Conservation (phyloP, 2,113 vertebrate species). For the Taurulus bubalis region DNA sequence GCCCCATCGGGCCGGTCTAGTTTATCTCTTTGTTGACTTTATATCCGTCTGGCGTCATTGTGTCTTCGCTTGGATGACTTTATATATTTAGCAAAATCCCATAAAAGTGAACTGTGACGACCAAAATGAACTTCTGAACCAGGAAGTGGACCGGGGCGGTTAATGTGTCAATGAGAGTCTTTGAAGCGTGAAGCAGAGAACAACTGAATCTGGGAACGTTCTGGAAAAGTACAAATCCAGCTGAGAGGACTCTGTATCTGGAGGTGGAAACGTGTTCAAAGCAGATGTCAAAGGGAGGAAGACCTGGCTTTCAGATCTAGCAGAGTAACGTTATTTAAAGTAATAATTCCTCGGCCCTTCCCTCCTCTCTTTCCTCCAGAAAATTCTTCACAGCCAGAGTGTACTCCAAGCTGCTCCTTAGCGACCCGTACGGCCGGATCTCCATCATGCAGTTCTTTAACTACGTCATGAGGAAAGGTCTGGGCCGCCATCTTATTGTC, state of each 20-base stretch:
- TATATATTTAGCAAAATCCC: not conserved
- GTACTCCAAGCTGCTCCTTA: constrained; percentile 95
- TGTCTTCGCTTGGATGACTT: not conserved
- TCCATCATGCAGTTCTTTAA: constrained; percentile 99
- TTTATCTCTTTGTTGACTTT: constrained; percentile 10
- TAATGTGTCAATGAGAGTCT: not conserved
- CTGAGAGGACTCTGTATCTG: not conserved
- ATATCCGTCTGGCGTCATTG: not conserved
- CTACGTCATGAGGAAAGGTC: constrained; percentile 99
- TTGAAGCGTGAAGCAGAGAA: not conserved
- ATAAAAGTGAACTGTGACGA: not conserved
- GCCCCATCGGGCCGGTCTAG: too few species aligned
- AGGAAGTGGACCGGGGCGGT: not conserved
- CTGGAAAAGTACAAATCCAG: not conserved
- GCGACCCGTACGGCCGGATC: constrained; percentile 94
- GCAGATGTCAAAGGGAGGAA: not conserved
- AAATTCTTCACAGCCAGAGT: constrained; percentile 96
- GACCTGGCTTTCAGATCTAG: not conserved
- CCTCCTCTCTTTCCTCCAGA: constrained; percentile 79
- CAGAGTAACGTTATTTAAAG: not conserved
- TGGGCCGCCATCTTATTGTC: not conserved
- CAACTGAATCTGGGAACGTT: not conserved
- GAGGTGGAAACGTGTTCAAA: not conserved
- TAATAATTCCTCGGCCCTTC: not conserved
- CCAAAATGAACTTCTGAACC: not conserved